Percentiles rank a stretch among this genome's conserved stretches.
Evolutionary conservation across 2,888 invertebrate species (phyloP).

Genomic region (Erebia ligea): DNA sequence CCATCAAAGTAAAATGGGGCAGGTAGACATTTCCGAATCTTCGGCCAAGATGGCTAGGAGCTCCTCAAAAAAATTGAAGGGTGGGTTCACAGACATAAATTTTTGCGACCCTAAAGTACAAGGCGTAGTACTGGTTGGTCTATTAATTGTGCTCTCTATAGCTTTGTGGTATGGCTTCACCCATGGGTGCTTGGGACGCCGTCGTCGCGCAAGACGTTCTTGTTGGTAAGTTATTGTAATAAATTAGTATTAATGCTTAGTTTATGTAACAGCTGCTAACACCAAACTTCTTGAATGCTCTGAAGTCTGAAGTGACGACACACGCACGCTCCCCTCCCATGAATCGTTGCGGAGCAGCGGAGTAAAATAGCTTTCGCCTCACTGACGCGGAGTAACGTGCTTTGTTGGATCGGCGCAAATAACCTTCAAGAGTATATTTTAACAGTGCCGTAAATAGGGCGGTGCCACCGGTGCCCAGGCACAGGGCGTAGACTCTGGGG

Average conservation of each 20-base stretch:
- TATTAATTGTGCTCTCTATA: conserved; percentile 53
- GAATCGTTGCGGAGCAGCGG: too few species aligned
- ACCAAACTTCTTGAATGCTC: too few species aligned
- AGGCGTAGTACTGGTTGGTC: conserved; percentile 50
- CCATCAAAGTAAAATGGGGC: conserved; percentile 49
- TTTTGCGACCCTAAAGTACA: conserved; percentile 57
- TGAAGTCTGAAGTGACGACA: too few species aligned
- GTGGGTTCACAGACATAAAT: conserved; percentile 35
- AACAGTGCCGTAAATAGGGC: too few species aligned
- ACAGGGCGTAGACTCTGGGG: too few species aligned
- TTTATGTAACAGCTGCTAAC: too few species aligned
- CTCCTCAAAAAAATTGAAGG: conserved; percentile 44
- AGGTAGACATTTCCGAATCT: conserved; percentile 46
- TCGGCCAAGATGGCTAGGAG: conserved; percentile 49
- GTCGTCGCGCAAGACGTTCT: conserved; percentile 49
- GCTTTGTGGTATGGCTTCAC: conserved; percentile 59
- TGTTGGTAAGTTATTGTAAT: conserved; percentile 15
- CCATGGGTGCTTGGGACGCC: conserved; percentile 52
- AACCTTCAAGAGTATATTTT: too few species aligned
- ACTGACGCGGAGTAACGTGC: too few species aligned
- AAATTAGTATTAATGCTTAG: background rate
- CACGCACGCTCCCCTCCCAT: too few species aligned
- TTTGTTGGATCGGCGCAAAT: too few species aligned
- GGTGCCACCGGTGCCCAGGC: too few species aligned
- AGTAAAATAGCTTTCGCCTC: too few species aligned